A percentile compares a stretch with the other conserved stretches of the same genome.
These are phyloP conservation scores for Meloidogyne chitwoodi DNA, from an alignment of 1,140 invertebrate genomes.

Conservation along the genomic window DNA sequence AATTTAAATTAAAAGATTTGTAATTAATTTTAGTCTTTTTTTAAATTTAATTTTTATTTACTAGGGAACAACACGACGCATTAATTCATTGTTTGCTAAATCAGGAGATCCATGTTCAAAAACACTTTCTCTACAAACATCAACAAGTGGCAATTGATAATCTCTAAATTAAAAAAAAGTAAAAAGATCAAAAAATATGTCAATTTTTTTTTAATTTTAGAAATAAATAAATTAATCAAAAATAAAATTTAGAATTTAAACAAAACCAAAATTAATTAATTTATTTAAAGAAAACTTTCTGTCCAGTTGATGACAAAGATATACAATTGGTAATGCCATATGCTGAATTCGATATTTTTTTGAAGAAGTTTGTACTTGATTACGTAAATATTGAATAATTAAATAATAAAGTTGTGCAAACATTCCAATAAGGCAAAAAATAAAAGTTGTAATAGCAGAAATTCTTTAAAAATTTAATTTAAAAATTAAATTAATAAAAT, in stretches of 20 bases:
- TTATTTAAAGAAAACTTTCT: neutral
- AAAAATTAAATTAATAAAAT: neutral
- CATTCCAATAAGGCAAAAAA: slow-evolving; percentile 10
- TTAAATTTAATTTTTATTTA: neutral
- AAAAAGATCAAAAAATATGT: no score
- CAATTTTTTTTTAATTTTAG: no score
- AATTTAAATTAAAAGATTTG: neutral
- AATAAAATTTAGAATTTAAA: no score
- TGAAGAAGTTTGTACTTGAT: slow-evolving; percentile 16
- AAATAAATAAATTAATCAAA: no score
- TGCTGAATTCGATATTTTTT: slow-evolving; percentile 11
- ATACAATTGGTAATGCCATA: slow-evolving; percentile 22
- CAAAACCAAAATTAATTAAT: no score
- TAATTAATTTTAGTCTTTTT: no score
- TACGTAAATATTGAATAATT: slow-evolving; percentile 18
- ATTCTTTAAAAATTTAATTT: neutral
- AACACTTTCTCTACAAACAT: slow-evolving; percentile 3
- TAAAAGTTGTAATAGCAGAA: neutral
- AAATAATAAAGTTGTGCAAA: slow-evolving; percentile 23
- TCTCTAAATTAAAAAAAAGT: neutral
- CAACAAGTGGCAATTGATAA: neutral
- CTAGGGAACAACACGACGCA: slow-evolving; percentile 12
- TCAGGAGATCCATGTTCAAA: neutral
- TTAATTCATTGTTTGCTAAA: neutral
- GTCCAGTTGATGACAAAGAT: slow-evolving; percentile 21